These are phyloP conservation scores for Telmatherina bonti DNA, from an alignment of 2,797 vertebrate species.

Conservation along the genomic window DNA sequence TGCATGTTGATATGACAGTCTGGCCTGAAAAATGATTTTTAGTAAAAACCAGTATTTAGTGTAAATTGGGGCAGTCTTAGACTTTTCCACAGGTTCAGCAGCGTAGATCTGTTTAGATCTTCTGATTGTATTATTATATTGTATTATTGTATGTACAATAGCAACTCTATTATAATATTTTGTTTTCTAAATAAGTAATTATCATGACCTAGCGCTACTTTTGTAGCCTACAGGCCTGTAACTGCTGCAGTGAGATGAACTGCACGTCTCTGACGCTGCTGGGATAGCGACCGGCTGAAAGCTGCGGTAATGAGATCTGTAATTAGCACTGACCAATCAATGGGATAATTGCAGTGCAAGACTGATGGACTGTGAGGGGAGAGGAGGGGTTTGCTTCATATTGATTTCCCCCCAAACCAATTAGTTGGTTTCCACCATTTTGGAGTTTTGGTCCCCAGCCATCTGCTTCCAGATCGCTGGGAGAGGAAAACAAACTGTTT, in stretches of 20 bases:
- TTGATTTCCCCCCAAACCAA: conserved; percentile 83
- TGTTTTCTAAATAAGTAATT: background rate
- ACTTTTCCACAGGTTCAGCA: too few relatives aligned
- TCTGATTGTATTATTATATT: too few relatives aligned
- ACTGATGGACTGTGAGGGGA: conserved; percentile 72
- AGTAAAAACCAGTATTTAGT: too few relatives aligned
- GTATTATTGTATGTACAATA: too few relatives aligned
- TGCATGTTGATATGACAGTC: too few relatives aligned
- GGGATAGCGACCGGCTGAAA: conserved; percentile 60
- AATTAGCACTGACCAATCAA: conserved; percentile 82
- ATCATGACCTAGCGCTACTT: background rate
- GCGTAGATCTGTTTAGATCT: too few relatives aligned
- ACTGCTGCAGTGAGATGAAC: conserved; percentile 8
- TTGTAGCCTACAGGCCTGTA: background rate
- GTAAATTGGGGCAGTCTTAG: too few relatives aligned
- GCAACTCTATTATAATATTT: background rate
- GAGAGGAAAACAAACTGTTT: conserved; percentile 53
- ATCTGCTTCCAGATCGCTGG: conserved; percentile 74
- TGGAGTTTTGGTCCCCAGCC: conserved; percentile 76
- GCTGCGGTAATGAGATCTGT: conserved; percentile 76
- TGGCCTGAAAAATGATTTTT: too few relatives aligned
- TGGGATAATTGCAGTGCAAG: conserved; percentile 79
- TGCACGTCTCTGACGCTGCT: conserved; percentile 46
- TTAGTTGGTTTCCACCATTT: conserved; percentile 80
- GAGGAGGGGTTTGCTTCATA: conserved; percentile 73